These are phyloP conservation scores for Reinhardtius hippoglossoides DNA, from an alignment of 2,113 vertebrate species.

Conservation along the genomic window DNA sequence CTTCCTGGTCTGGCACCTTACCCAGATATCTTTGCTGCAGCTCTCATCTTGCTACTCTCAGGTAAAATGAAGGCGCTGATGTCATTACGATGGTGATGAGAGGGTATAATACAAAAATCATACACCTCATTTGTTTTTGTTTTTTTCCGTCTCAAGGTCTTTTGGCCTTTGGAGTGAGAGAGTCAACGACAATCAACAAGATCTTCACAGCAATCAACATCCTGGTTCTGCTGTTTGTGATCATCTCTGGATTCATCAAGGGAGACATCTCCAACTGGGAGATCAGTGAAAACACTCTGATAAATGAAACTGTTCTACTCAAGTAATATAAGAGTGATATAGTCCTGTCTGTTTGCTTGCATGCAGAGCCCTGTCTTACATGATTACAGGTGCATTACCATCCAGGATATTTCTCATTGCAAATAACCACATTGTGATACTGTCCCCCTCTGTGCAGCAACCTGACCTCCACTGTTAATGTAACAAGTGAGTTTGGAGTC, in stretches of 20 bases:
- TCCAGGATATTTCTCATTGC: slow-evolving; percentile 5
- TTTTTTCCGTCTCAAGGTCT: slow-evolving; percentile 76
- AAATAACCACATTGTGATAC: slow-evolving; percentile 19
- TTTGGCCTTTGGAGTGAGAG: slow-evolving; percentile 88
- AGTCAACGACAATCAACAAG: slow-evolving; percentile 88
- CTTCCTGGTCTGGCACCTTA: slow-evolving; percentile 85
- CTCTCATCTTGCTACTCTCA: slow-evolving; percentile 85
- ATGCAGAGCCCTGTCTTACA: background rate
- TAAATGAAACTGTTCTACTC: slow-evolving; percentile 51
- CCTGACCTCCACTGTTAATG: slow-evolving; percentile 66
- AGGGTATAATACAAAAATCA: background rate
- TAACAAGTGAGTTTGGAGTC: slow-evolving; percentile 77
- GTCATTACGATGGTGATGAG: background rate
- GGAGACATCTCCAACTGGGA: slow-evolving; percentile 86
- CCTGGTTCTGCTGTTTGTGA: slow-evolving; percentile 85
- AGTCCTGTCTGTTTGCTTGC: background rate
- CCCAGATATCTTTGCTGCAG: slow-evolving; percentile 87
- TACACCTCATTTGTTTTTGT: background rate
- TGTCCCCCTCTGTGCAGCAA: slow-evolving; percentile 75
- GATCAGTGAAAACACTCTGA: slow-evolving; percentile 76
- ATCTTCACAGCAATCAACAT: slow-evolving; percentile 86
- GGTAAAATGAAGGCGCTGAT: slow-evolving; percentile 70
- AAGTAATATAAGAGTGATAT: slow-evolving; percentile 53
- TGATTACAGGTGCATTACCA: background rate
- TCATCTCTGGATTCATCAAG: slow-evolving; percentile 86